Conservation (phyloP, 2,113 vertebrate species). For the Nipponia nippon region DNA sequence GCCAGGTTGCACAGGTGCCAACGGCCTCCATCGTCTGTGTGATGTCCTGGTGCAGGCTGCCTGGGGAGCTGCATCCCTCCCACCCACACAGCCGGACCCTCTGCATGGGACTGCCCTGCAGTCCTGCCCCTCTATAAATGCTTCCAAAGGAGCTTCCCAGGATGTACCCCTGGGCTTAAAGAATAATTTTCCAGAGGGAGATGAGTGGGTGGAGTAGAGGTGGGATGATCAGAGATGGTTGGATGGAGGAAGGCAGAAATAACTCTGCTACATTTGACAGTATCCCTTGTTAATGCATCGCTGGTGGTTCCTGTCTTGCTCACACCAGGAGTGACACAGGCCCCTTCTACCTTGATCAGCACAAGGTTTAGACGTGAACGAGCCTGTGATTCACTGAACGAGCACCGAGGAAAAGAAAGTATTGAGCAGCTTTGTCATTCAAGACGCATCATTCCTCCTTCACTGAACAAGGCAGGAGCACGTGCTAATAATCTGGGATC, state of each 20-base stretch:
- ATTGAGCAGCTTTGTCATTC: background rate
- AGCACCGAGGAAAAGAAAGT: background rate
- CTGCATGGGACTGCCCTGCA: accelerated
- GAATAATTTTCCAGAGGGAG: background rate
- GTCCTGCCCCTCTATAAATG: background rate
- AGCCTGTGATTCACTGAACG: background rate
- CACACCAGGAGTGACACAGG: background rate
- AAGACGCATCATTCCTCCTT: background rate
- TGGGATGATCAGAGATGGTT: background rate
- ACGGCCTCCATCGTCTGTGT: accelerated
- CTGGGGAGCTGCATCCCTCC: background rate
- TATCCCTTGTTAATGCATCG: background rate
- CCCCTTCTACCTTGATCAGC: background rate
- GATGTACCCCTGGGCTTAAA: background rate
- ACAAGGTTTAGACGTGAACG: accelerated
- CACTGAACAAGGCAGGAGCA: background rate
- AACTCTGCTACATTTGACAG: accelerated
- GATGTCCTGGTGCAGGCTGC: background rate
- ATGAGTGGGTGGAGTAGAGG: background rate
- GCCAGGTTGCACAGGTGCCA: background rate
- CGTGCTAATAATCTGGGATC: slow-evolving; percentile 3
- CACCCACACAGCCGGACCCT: background rate
- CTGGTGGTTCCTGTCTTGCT: background rate
- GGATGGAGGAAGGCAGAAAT: background rate
- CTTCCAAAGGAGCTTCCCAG: background rate